These are phyloP conservation scores for Microcebus lehilahytsara DNA, from an alignment of 2,113 vertebrate genomes.

Conservation along the genomic window DNA sequence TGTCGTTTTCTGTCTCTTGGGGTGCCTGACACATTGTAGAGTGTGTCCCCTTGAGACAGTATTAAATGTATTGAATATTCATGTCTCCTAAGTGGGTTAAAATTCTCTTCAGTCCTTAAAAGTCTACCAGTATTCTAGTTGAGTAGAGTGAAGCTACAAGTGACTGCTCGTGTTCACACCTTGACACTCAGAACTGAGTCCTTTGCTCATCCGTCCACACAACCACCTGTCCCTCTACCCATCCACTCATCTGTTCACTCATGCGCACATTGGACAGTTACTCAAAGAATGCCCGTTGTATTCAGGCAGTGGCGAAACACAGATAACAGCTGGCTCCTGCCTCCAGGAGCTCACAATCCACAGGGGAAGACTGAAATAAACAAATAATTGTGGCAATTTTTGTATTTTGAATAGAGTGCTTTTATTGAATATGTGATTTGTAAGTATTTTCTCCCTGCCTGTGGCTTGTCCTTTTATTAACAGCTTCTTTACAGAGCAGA, in stretches of 20 bases:
- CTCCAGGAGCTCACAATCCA: not conserved
- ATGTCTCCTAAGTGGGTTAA: not conserved
- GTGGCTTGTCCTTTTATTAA: not conserved
- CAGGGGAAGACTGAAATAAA: not conserved
- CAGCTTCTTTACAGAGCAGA: not conserved
- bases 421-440: not conserved
- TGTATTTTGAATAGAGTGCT: not conserved
- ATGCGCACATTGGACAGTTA: not conserved
- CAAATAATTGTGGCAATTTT: not conserved
- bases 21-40: not conserved
- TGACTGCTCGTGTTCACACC: not conserved
- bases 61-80: not conserved
- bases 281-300: not conserved
- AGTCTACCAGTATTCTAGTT: not conserved
- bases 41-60: not conserved
- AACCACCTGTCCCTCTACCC: not conserved
- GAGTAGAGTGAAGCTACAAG: not conserved
- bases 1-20: not conserved
- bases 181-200: accelerated
- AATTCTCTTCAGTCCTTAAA: not conserved
- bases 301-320: not conserved
- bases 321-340: not conserved
- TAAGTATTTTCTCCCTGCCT: not conserved
- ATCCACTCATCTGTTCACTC: not conserved
- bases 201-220: not conserved